Percentiles rank a stretch among this genome's conserved stretches.
These are phyloP conservation scores for Atta colombica DNA, from an alignment of 1,140 invertebrate species.

Conservation along the genomic window DNA sequence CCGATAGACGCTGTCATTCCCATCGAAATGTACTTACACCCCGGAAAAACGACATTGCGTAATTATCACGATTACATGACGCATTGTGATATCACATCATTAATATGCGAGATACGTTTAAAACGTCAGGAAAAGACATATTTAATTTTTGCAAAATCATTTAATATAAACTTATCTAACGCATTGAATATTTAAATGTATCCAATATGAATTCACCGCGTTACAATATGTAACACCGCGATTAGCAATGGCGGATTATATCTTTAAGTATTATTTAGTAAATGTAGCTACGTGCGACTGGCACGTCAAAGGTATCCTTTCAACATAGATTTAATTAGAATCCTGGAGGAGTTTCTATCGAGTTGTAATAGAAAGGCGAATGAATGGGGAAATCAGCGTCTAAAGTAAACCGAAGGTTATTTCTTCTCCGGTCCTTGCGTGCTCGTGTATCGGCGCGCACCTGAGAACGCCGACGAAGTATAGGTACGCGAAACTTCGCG, in stretches of 20 bases:
- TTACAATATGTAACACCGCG: background rate
- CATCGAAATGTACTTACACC: background rate
- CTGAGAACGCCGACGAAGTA: conserved; percentile 46
- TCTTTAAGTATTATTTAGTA: conserved; percentile 11
- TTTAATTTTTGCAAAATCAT: conserved; percentile 2
- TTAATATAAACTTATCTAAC: background rate
- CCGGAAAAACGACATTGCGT: conserved; percentile 51
- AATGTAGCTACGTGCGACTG: background rate
- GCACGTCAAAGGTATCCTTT: conserved; percentile 23
- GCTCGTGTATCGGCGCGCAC: conserved; percentile 47
- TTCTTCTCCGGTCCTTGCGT: conserved; percentile 36
- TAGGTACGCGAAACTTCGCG: conserved; percentile 46
- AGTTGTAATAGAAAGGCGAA: conserved; percentile 35
- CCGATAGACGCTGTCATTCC: conserved; percentile 25
- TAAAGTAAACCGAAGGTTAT: conserved; percentile 51
- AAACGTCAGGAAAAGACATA: background rate
- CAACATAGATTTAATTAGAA: conserved; percentile 53
- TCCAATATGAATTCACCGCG: background rate
- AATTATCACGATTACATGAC: conserved; percentile 34
- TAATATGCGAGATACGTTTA: conserved; percentile 4
- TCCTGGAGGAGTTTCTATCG: conserved; percentile 28
- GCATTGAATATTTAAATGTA: background rate
- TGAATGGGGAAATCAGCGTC: conserved; percentile 43
- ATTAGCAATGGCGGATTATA: background rate
- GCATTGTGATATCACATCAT: background rate